A percentile compares a stretch with the other conserved stretches of the same genome.
Evolutionary conservation across 2,113 vertebrate species (phyloP).

Genomic region (Myrmophylax atrothorax): DNA sequence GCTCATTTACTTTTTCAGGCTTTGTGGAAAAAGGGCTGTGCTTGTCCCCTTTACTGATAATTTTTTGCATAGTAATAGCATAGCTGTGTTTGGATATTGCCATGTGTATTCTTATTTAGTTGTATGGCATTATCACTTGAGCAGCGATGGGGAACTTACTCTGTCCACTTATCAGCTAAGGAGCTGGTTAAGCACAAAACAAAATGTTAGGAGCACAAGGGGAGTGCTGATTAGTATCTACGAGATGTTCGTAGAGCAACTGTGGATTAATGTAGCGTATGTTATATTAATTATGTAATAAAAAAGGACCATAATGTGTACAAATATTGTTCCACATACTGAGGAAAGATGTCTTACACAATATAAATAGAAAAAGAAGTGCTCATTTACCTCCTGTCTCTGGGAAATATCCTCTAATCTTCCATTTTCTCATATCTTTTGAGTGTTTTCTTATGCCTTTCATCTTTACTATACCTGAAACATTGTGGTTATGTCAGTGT

Average conservation of each 20-base stretch:
- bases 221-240: neutral
- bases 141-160: neutral
- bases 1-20: neutral
- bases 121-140: neutral
- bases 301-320: neutral
- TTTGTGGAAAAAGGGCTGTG: neutral
- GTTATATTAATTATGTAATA: constrained; percentile 8
- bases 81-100: neutral
- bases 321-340: neutral
- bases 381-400: neutral
- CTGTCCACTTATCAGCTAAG: neutral
- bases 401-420: neutral
- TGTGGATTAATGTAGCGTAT: neutral
- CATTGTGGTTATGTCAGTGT: neutral
- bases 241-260: neutral
- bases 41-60: neutral
- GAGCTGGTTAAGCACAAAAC: neutral
- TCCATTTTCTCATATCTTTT: constrained; percentile 11
- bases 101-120: neutral
- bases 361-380: neutral
- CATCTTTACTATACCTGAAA: neutral
- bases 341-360: neutral
- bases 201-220: neutral
- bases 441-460: constrained; percentile 10
- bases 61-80: neutral